Conservation (phyloP, 2,888 invertebrate genomes). For the Ephialtes manifestator region DNA sequence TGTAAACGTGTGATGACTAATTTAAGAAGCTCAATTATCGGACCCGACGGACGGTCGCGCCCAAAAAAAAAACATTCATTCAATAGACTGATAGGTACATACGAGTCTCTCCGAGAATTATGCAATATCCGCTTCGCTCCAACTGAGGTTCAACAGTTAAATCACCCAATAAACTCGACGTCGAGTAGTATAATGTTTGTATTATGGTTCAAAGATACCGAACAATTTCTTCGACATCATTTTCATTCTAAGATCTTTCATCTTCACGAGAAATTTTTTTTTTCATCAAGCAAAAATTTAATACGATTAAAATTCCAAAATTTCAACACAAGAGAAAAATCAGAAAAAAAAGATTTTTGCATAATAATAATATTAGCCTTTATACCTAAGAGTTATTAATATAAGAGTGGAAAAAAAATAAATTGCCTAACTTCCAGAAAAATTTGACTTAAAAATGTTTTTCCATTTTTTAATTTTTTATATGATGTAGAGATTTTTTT, state of each 20-base stretch:
- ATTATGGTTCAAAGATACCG: not conserved
- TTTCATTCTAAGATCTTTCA: not conserved
- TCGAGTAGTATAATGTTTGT: not conserved
- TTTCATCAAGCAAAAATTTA: not conserved
- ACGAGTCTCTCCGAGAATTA: conserved; percentile 18
- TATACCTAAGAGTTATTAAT: too few relatives aligned
- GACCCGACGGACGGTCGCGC: conserved; percentile 42
- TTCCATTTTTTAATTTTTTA: too few relatives aligned
- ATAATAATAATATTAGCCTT: too few relatives aligned
- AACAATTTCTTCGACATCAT: not conserved
- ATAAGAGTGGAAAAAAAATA: too few relatives aligned
- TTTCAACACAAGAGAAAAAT: too few relatives aligned
- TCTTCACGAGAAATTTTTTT: not conserved
- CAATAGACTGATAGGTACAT: not conserved
- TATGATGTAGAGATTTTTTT: too few relatives aligned
- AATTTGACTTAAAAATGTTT: too few relatives aligned
- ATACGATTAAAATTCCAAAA: not conserved
- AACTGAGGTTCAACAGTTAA: conserved; percentile 5
- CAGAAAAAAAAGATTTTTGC: too few relatives aligned
- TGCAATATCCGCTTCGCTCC: conserved; percentile 41
- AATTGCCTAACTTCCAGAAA: too few relatives aligned
- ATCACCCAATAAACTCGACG: conserved; percentile 1
- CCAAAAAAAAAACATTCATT: conserved; percentile 29
- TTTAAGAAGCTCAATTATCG: conserved; percentile 41
- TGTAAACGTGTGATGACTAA: conserved; percentile 21